Base-by-base conservation (phyloP, 2,888 invertebrate species). In the Resseliella maxima region DNA sequence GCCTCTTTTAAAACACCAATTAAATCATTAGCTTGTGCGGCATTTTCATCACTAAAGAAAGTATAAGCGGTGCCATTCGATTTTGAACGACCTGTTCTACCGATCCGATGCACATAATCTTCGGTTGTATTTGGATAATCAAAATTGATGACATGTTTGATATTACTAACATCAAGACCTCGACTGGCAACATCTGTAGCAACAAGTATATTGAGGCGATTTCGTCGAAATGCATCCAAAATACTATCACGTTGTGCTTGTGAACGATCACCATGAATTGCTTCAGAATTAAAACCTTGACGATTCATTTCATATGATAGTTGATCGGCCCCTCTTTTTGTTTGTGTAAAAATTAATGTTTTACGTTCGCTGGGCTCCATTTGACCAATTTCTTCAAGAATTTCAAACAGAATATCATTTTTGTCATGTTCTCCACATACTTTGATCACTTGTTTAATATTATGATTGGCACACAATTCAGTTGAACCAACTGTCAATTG, bases 171-270 rank as follows among this genome's bases (percentile, higher is more conserved):
- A 94, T 98, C 98, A 91, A 98, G 93, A 90, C 98, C 98, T 90
- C 98, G 94, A 86, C 99, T 98, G 88, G 99, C 99, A 90, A 99
- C 99, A 92, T 99, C 99, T 87, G 99, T 99, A 89, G 99, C 99
- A 88, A 99, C 96, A 88, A 99, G 93, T 90, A 99, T 97, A 88
- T 95, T 95, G 87, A 95, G 95, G 91, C 96, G 94, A 88, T 96
- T 96, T 89, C 94, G 95, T 89, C 97, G 94, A 92, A 98, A 98
- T 91, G 97, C 97, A 91, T 95, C 94, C 88, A 98, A 92, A 86
- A 97, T 97, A 92, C 96, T 96, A 92, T 98, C 98, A 90, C 98
- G 94, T 91, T 98, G 98, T 89, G 96, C 96, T 90, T 98, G 98
- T 50, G 96, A 96, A 92, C 98, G 99, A 91, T 98, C 98, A 86